These are phyloP conservation scores for Aporophyla nigra DNA, from an alignment of 2,888 invertebrate genomes.

Conservation along the genomic window DNA sequence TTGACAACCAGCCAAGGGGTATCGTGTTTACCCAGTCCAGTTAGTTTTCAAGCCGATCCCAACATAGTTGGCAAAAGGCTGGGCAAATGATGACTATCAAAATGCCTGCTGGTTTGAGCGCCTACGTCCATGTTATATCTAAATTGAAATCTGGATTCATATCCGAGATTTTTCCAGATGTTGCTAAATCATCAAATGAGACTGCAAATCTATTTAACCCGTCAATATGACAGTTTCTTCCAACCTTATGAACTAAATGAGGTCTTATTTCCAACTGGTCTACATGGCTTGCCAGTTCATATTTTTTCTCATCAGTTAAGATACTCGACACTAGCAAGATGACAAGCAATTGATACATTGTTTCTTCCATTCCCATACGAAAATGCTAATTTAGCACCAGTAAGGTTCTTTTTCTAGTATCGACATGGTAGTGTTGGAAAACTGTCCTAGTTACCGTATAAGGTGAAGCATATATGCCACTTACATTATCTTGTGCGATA, in stretches of 20 bases:
- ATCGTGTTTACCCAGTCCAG: neutral
- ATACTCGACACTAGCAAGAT: conserved; percentile 12
- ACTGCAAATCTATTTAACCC: neutral
- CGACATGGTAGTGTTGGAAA: conserved; percentile 38
- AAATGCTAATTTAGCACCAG: conserved; percentile 36
- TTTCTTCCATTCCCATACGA: conserved; percentile 46
- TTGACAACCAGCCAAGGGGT: neutral
- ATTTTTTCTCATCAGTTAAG: conserved; percentile 10
- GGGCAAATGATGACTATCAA: too few species aligned
- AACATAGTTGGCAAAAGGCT: neutral
- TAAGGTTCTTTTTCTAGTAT: conserved; percentile 37
- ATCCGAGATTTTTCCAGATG: neutral
- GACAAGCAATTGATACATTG: conserved; percentile 52
- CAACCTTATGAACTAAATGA: neutral
- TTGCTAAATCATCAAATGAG: neutral
- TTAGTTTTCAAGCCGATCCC: neutral
- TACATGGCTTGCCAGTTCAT: neutral
- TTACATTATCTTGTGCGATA: conserved; percentile 4
- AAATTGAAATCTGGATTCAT: neutral
- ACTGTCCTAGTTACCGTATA: conserved; percentile 37
- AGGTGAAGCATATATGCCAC: neutral
- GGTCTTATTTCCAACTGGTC: neutral
- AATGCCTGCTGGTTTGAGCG: neutral
- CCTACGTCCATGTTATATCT: neutral
- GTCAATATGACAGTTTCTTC: too few species aligned